Evolutionary conservation across 1,140 invertebrate species (phyloP).

Genomic region (Delia radicum): DNA sequence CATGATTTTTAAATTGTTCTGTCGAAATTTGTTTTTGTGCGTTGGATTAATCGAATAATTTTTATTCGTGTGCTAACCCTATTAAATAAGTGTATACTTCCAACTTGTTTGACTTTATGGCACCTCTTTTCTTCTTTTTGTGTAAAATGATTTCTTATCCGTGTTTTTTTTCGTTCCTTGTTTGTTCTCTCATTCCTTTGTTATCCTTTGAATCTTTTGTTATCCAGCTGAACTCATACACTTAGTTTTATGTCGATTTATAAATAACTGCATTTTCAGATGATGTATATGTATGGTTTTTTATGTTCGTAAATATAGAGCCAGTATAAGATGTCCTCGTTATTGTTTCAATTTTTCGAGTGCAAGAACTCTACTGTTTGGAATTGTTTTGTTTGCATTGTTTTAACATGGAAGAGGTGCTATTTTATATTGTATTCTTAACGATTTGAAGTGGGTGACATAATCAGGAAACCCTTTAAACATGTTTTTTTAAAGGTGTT

Average conservation of each 20-base stretch:
- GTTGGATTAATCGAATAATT: too few relatives aligned
- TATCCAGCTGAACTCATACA: neutral
- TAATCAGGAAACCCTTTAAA: slow-evolving; percentile 10
- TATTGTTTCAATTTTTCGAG: neutral
- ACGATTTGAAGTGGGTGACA: slow-evolving; percentile 14
- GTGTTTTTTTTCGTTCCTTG: neutral
- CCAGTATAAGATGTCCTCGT: neutral
- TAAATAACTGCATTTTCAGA: neutral
- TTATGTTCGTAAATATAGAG: neutral
- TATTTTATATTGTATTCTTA: neutral
- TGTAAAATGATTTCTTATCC: neutral
- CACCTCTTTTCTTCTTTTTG: neutral
- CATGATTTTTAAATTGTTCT: too few relatives aligned
- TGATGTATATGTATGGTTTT: neutral
- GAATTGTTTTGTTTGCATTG: neutral
- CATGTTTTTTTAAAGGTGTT: slow-evolving; percentile 11
- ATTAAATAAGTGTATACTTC: neutral
- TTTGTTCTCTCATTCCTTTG: neutral
- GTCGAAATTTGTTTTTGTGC: too few relatives aligned
- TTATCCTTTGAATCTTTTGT: slow-evolving; percentile 2
- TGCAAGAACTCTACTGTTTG: neutral
- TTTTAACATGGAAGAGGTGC: neutral
- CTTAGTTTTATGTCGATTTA: neutral
- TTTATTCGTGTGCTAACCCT: too few relatives aligned
- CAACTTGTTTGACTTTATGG: neutral